Conservation (phyloP, 2,113 vertebrate genomes). For the Callionymus lyra region DNA sequence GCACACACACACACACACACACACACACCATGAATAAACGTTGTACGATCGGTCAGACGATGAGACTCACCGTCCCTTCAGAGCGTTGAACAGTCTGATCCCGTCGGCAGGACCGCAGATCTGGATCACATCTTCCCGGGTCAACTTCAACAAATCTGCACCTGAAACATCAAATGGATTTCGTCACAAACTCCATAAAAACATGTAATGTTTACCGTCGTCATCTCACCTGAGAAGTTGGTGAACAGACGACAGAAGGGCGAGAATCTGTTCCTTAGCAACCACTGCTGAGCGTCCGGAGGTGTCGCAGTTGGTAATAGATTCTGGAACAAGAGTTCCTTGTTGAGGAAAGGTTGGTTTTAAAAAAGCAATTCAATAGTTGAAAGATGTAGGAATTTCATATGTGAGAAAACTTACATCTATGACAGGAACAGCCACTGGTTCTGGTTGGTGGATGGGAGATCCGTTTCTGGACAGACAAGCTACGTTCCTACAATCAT, state of each 20-base stretch:
- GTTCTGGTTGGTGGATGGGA: constrained; percentile 76
- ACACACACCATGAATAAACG: not conserved
- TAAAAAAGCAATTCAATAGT: too few relatives aligned
- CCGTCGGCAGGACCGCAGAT: constrained; percentile 97
- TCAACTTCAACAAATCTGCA: constrained; percentile 88
- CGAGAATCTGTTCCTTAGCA: constrained; percentile 90
- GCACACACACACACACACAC: constrained; percentile 6
- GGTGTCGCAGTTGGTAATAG: constrained; percentile 86
- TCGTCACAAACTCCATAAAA: too few relatives aligned
- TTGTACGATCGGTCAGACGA: not conserved
- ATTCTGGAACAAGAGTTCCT: constrained; percentile 65
- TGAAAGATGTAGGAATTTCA: too few relatives aligned
- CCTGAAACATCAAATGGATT: constrained; percentile 53
- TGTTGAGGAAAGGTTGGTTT: too few relatives aligned
- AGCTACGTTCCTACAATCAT: not conserved
- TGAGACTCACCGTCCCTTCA: constrained; percentile 81
- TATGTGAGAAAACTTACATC: constrained; percentile 66
- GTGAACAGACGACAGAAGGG: constrained; percentile 88
- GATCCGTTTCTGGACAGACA: constrained; percentile 77
- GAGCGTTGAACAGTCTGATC: constrained; percentile 90
- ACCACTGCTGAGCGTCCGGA: constrained; percentile 95
- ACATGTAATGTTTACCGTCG: not conserved
- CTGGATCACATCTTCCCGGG: constrained; percentile 94
- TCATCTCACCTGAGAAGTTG: constrained; percentile 86
- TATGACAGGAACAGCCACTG: constrained; percentile 53